Evolutionary conservation across 2,797 vertebrate species (phyloP), one percentile per base, ranked within the genome.

Genomic region (Echiichthys vipera): DNA sequence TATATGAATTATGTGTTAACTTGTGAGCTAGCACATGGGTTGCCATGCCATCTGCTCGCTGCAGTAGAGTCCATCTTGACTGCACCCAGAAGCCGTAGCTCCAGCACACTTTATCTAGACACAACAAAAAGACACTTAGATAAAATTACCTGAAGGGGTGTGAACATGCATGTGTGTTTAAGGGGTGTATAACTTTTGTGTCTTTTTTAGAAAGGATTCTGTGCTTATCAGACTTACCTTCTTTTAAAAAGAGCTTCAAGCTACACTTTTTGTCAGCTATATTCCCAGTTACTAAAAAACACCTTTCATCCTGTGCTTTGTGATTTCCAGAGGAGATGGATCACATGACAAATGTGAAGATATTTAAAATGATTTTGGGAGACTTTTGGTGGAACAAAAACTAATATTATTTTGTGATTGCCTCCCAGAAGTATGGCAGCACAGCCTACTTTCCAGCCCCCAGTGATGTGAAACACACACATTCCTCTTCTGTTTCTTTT

Each of bases 381-480:
- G 49, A 43, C 30, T 80, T 83, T 75, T 80, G 9, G 29, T 55
- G 32, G 59, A 85, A 80, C 40, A 78, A 83, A 87, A 91, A 65
- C 78, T 80, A 89, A 90, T 83, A 89, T 83, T 88, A 74, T 89
- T 85, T 89, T 81, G 84, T 73, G 74, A 75, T 66, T 39, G 43
- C 76, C 83, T 91, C 86, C 83, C 76, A 70, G 77, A 85, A 76
- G 84, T 74, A 61, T 53, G 74, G 74, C 51, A 55, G 51, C 59
- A 65, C 68, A 87, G 74, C 74, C 76, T 84, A 71, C 71, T 79
- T 80, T 82, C 55, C 45, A 69, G 54, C 81, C 80, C 80, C 84
- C 65, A 49, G 39, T 81, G 81, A 82, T 75, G 66, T 64, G 66
- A 81, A 71, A 76, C 63, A 47, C 66, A 56, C 75, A 77, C 77